These are phyloP conservation scores for Malthinus seriepunctatus DNA, from an alignment of 2,888 invertebrate species.

Conservation along the genomic window DNA sequence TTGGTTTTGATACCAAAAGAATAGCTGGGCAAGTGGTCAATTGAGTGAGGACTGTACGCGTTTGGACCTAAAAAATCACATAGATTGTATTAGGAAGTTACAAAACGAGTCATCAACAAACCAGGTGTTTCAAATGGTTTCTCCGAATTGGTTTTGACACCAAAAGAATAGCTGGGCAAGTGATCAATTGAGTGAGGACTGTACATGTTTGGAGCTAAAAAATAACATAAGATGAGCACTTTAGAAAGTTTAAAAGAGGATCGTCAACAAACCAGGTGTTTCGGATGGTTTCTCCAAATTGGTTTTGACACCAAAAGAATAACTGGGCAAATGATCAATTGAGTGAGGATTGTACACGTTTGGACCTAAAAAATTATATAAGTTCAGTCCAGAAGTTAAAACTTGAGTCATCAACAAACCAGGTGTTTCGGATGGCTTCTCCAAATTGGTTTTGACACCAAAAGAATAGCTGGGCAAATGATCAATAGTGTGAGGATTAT, in stretches of 20 bases:
- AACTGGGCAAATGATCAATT: conserved; percentile 66
- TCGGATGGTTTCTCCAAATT: conserved; percentile 62
- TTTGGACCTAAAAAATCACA: conserved; percentile 61
- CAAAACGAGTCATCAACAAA: not conserved
- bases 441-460: conserved; percentile 64
- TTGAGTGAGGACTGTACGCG: conserved; percentile 61
- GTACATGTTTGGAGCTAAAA: conserved; percentile 70
- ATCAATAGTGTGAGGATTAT: conserved; percentile 71
- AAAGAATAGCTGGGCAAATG: conserved; percentile 69
- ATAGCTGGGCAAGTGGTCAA: conserved; percentile 62
- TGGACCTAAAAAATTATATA: conserved; percentile 69
- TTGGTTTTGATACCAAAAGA: conserved; percentile 64
- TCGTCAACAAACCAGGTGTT: conserved; percentile 60
- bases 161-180: conserved; percentile 70
- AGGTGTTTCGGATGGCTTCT: conserved; percentile 61
- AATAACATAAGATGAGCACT: not conserved
- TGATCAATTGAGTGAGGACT: conserved; percentile 69
- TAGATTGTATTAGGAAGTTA: not conserved
- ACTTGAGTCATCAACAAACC: conserved; percentile 46
- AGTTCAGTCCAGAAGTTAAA: not conserved
- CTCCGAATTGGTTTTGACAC: conserved; percentile 64
- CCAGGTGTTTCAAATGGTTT: conserved; percentile 67
- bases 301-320: conserved; percentile 70
- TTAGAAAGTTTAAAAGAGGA: too few species aligned
- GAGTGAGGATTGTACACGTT: conserved; percentile 79